Base-by-base conservation (phyloP, 2,888 invertebrate genomes). In the Spatulosminthurus flaviceps region DNA sequence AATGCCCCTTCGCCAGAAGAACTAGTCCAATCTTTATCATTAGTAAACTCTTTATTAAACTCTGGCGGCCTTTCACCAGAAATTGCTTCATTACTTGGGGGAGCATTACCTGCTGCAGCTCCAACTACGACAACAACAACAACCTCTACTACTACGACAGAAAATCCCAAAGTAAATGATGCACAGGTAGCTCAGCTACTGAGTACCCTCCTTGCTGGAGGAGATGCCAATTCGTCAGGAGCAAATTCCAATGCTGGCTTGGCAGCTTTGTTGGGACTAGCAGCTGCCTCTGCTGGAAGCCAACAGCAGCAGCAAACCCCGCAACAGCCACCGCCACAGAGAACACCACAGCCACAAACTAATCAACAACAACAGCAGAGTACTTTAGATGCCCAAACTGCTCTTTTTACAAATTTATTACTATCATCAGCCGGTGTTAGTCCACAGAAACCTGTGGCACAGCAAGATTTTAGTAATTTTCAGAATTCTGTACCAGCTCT, bases 41-140 rank as follows among this genome's bases (percentile, higher is more conserved):
- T 84, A 21, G 67, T 84, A 2, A 82, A 80, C 77, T 80, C 83
- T 43, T 79, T 84, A 24, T 75, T 84, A 24, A 51, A 78, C 74
- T 75, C 79, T 77, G 42, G 71, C 22, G 28, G 71, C 22, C 80
- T 81, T 24, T 41, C 78, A 1, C 74, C 83, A 26, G 61, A 79
- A 7, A 72, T 79, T 24, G 70, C 76, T n/a, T 67, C 79, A n/a
- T 61, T 73, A 42, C 29, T 78, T 11, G 66, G 73, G 16, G 41
- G 28, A 34, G 19, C 64, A n/a, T 22, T 21, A n/a, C 22, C 29
- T 7, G 19, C 21, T 5, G 0, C 66, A 0, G 19, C 66, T 7
- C 26, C 72, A 5, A 24, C 72, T 0, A 66, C 78, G 4, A 71
- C 61, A 0, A 78, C 77, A 9, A 51, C 72, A 5, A 24, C 72